Evolutionary conservation across 2,113 vertebrate genomes (phyloP).

Genomic region (Ciconia boyciana): DNA sequence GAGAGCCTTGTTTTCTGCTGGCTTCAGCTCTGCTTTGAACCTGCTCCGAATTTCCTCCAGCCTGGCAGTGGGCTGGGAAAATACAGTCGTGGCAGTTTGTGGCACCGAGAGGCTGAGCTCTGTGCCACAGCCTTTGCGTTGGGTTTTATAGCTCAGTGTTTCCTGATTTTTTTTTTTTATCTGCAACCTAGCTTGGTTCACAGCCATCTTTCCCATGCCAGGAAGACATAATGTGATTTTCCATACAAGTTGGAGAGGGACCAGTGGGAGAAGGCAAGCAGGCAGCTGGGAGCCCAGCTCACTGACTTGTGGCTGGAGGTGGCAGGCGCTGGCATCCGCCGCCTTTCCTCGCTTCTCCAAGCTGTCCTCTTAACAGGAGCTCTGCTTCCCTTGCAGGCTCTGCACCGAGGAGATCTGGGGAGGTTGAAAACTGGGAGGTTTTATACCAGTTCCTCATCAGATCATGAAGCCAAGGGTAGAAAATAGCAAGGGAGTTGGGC

Average conservation of each 20-base stretch:
- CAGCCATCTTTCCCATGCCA: background rate
- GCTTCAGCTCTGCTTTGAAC: constrained; percentile 19
- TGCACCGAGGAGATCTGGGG: background rate
- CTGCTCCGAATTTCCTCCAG: background rate
- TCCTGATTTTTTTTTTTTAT: background rate
- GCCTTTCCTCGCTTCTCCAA: background rate
- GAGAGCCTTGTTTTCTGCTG: constrained; percentile 38
- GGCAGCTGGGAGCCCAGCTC: background rate
- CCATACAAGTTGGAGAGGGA: background rate
- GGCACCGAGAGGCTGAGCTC: background rate
- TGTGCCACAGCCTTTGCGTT: background rate
- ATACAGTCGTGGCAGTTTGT: constrained; percentile 18
- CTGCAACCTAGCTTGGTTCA: background rate
- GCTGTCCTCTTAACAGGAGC: background rate
- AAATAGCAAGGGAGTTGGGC: background rate
- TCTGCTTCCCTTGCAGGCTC: background rate
- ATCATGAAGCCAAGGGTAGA: background rate
- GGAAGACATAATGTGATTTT: constrained; percentile 10
- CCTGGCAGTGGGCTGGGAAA: constrained; percentile 47
- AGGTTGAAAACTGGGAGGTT: background rate
- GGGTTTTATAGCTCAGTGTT: constrained; percentile 6
- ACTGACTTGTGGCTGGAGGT: background rate
- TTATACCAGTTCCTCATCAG: background rate
- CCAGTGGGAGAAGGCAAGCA: background rate
- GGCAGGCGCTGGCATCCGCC: background rate